Evolutionary conservation across 2,113 vertebrate species (phyloP).

Genomic region (Oxyura jamaicensis): DNA sequence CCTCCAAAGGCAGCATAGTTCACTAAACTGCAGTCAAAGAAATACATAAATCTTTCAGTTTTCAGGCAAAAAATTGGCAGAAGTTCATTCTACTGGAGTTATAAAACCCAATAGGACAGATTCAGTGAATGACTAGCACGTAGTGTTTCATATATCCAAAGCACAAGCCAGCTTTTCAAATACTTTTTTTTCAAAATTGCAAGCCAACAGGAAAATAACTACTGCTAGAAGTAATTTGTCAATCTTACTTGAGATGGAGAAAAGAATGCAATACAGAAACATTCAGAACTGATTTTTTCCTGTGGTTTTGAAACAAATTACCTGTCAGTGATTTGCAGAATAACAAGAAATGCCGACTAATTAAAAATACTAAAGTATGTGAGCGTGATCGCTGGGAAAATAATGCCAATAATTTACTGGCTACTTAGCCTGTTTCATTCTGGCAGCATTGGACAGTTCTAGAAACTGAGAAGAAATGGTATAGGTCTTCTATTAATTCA

Average conservation of each 20-base stretch:
- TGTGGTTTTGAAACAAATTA: conserved; percentile 52
- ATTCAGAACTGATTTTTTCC: neutral
- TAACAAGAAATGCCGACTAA: conserved; percentile 48
- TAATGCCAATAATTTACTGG: conserved; percentile 20
- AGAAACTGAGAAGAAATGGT: conserved; percentile 12
- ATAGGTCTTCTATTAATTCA: conserved; percentile 27
- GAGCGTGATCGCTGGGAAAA: neutral
- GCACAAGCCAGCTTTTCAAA: neutral
- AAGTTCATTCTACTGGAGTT: neutral
- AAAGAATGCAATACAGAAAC: conserved; percentile 26
- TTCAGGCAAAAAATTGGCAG: neutral
- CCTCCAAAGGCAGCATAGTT: neutral
- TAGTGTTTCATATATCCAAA: neutral
- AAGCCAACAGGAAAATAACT: conserved; percentile 28
- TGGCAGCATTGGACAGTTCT: neutral
- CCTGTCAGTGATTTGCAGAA: conserved; percentile 32
- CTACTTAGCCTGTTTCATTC: neutral
- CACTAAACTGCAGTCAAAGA: neutral
- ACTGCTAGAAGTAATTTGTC: conserved; percentile 50
- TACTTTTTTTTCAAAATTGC: neutral
- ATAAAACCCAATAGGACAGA: neutral
- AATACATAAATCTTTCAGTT: neutral
- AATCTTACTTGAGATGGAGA: neutral
- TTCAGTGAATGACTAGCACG: neutral
- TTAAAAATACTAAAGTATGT: conserved; percentile 48